Evolutionary conservation across 2,113 vertebrate species (phyloP).

Genomic region (Petrocephalus zakoni): DNA sequence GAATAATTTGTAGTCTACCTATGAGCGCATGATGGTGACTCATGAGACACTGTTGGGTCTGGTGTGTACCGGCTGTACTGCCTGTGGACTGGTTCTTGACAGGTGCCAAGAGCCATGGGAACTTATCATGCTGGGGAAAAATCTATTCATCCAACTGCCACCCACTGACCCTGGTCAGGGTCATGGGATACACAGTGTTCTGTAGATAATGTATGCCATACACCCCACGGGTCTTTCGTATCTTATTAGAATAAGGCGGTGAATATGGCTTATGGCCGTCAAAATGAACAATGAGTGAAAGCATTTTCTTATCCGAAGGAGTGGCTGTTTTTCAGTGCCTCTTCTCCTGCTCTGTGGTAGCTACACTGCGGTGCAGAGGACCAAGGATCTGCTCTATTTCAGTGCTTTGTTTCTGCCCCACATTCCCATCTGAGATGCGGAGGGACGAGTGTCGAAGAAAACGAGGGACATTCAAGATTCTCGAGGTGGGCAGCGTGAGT

Average conservation of each 20-base stretch:
- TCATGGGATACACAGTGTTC: background rate
- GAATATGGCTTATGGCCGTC: background rate
- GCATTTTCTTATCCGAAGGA: background rate
- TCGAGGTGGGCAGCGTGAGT: conserved; percentile 51
- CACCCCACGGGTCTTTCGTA: background rate
- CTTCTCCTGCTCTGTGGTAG: background rate
- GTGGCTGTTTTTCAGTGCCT: background rate
- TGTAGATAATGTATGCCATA: background rate
- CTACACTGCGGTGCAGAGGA: background rate
- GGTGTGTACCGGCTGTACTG: conserved; percentile 84
- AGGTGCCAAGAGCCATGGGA: conserved; percentile 97
- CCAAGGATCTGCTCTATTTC: background rate
- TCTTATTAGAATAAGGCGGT: background rate
- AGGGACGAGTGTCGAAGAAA: conserved; percentile 24
- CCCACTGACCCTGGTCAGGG: background rate
- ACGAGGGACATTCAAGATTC: conserved; percentile 50
- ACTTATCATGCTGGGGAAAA: conserved; percentile 90
- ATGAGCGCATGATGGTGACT: conserved; percentile 99
- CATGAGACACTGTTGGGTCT: conserved; percentile 84
- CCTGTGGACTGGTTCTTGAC: conserved; percentile 95
- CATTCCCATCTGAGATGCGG: background rate
- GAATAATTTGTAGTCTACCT: conserved; percentile 99
- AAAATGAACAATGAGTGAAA: background rate
- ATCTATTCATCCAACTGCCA: background rate
- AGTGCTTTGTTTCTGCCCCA: background rate